Base-by-base conservation (phyloP, 2,113 vertebrate species). In the Myanophis thanlyinensis region DNA sequence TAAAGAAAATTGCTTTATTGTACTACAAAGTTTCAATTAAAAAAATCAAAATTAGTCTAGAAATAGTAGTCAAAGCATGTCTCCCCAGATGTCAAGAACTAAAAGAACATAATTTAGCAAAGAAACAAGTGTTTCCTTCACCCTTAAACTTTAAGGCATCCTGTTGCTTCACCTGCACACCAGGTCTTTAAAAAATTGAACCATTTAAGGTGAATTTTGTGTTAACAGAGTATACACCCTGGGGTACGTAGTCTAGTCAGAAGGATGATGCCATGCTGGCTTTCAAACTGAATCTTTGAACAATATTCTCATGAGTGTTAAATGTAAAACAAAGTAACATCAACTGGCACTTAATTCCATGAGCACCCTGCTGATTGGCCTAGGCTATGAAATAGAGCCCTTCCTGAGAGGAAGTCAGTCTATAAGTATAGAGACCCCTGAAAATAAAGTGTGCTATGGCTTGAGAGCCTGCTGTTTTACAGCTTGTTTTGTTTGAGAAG, bases 321-420 rank as follows among this genome's bases (percentile, higher is more conserved):
- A 97, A 98, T 98, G 98, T 97, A 98, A 99, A 99, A 99, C 98
- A 99, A 97, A 97, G 97, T 98, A 99, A 98, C 98, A 99, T 98
- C 99, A 99, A 99, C 98, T 98, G 98, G 98, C 98, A 99, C 99
- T 99, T 99, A 99, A 98, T 98, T 98, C 98, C 98, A 96, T 94
- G 97, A 98, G 97, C 98, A 98, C 98, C 98, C 98, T 97, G 98
- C 98, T 98, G 98, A 96, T 97, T 97, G 97, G 98, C 97, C 98
- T 98, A 98, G 98, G 98, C 98, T 96, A 96, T 95, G 98, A 98
- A 97, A 98, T 98, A 95, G 96, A 98, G 97, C 97, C 97, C 98
- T 98, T 99, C 98, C 98, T 98, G 98, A 98, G 98, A 99, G 99
- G 99, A 99, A 99, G 98, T 97, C 97, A 97, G 97, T 97, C 95